Evolutionary conservation across 2,797 vertebrate species (phyloP).

Genomic region (Spinibarbus caldwelli): DNA sequence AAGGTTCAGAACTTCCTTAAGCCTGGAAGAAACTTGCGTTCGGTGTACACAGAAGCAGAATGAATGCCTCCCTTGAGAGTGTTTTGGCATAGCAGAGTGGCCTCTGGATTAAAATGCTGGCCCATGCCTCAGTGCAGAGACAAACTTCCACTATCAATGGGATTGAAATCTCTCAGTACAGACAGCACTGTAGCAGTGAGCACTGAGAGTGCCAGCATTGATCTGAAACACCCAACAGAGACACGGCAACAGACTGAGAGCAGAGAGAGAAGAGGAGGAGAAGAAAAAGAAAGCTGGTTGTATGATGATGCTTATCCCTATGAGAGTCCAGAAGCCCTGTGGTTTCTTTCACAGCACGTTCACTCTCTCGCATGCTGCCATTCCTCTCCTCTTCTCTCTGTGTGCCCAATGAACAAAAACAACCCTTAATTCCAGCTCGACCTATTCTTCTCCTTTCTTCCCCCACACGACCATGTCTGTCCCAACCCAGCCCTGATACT

Average conservation of each 20-base stretch:
- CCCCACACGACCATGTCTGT: background rate
- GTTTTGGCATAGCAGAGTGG: conserved; percentile 45
- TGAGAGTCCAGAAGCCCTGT: conserved; percentile 25
- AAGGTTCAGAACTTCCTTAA: conserved; percentile 16
- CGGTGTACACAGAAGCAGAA: conserved; percentile 54
- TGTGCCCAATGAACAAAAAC: conserved; percentile 24
- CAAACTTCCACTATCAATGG: conserved; percentile 54
- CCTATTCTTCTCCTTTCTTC: background rate
- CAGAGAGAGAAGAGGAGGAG: conserved; percentile 7
- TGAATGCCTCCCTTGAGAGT: conserved; percentile 63
- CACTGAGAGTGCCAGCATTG: conserved; percentile 50
- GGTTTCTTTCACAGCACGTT: conserved; percentile 35
- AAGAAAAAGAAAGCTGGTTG: conserved; percentile 29
- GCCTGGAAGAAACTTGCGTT: conserved; percentile 51
- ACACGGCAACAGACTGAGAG: background rate
- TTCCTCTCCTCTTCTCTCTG: conserved; percentile 8
- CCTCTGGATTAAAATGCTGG: conserved; percentile 59
- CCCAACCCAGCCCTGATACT: background rate
- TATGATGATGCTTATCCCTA: conserved; percentile 45
- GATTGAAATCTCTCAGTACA: conserved; percentile 57
- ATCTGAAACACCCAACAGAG: conserved; percentile 49
- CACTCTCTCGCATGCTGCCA: background rate
- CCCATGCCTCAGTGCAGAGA: conserved; percentile 57
- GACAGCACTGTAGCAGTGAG: conserved; percentile 42
- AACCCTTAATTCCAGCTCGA: conserved; percentile 13